A percentile compares a stretch with the other conserved stretches of the same genome.
Conservation (phyloP, 2,113 vertebrate species). For the Phyllostomus discolor region DNA sequence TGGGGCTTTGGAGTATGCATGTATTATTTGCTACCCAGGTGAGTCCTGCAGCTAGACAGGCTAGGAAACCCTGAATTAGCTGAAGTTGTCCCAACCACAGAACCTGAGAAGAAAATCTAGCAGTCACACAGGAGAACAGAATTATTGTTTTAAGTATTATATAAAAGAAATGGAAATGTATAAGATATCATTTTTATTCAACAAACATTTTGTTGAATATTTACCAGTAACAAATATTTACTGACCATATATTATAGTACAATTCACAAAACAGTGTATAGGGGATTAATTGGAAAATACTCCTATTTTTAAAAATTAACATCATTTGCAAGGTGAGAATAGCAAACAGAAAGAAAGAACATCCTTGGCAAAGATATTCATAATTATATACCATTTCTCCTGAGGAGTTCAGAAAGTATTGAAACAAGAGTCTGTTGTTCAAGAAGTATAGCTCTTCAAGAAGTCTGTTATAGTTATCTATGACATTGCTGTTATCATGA, state of each 20-base stretch:
- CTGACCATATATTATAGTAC: neutral
- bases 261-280: neutral
- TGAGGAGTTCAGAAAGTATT: neutral
- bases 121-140: neutral
- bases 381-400: neutral
- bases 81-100: neutral
- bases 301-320: neutral
- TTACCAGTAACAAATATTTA: neutral
- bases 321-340: neutral
- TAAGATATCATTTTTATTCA: neutral
- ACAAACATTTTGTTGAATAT: neutral
- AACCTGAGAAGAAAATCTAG: constrained; percentile 24
- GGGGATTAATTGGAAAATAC: neutral
- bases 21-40: neutral
- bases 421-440: neutral
- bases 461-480: constrained; percentile 6
- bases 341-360: neutral
- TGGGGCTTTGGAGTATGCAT: neutral
- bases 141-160: neutral
- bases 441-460: neutral
- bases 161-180: neutral
- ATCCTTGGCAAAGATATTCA: neutral
- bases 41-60: neutral
- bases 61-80: neutral
- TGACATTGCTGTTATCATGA: neutral